phyloP scores from a whole-genome alignment of 2,888 invertebrate species.

The Trachelus troglodyta region DNA sequence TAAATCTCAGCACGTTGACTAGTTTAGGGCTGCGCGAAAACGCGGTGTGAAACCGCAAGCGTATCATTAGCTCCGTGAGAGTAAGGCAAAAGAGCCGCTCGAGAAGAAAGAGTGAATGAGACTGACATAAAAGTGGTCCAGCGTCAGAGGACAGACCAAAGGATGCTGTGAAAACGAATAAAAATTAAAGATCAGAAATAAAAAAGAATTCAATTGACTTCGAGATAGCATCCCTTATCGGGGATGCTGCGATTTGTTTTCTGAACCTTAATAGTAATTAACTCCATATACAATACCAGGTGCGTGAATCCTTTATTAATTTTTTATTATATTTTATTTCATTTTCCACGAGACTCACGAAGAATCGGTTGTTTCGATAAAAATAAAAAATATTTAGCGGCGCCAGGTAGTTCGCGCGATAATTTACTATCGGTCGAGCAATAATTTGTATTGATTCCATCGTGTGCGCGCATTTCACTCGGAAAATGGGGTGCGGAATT shows the following conservation, averaged over 20 bases:
- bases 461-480: conserved; percentile 18
- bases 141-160: not conserved
- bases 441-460: conserved; percentile 13
- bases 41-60: conserved; percentile 33
- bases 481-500: conserved; percentile 20
- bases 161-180: not conserved
- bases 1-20: conserved; percentile 33
- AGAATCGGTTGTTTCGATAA: not conserved
- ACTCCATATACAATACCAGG: not conserved
- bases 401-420: conserved; percentile 13
- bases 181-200: not conserved
- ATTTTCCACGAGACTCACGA: not conserved
- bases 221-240: not conserved
- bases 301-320: too few species aligned
- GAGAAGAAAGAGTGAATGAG: not conserved
- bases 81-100: not conserved
- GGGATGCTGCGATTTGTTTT: not conserved
- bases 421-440: conserved; percentile 29
- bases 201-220: not conserved
- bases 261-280: not conserved
- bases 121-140: not conserved
- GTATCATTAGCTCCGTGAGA: conserved; percentile 29
- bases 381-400: not conserved
- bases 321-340: not conserved
- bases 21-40: conserved; percentile 31